Base-by-base conservation (phyloP, 64 coral and sea anemone genomes). In the Porites lutea region DNA sequence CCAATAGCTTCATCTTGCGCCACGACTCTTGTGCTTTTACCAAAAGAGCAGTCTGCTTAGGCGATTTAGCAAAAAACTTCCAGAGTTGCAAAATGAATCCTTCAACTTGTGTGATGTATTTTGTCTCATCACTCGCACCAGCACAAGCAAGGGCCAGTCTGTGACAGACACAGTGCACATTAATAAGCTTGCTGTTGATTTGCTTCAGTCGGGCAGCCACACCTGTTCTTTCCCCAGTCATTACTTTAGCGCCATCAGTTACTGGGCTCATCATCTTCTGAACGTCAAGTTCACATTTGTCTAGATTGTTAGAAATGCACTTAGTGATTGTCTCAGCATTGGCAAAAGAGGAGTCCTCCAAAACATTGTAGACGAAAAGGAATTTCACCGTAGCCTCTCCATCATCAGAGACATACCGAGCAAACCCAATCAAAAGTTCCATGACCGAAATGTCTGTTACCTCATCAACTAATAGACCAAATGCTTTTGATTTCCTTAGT, bases 151-250 rank as follows among this genome's bases (percentile, higher is more conserved):
- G 86, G 63, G 90, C 90, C 49, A 96, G 69, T 46, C 79, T 87
- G 78, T 96, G 90, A 59, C 95, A 96, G 27, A 96, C 83, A 72
- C 86, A 92, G 58, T 96, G 90, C 15, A 95, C 76, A 23, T 88
- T 89, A 19, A 90, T 79, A 15, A 90, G 13, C 51, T 51, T 54
- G 23, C 70, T 92, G 71, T 78, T 88, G 44, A 85, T 74, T n/a
- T 59, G 48, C n/a, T 74, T 61, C 73, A 96, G 59, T 52, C 47
- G 81, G 70, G 69, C 78, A 58, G 94, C 94, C 6, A 92, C 89
- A 22, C 79, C 94, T 85, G 49, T 85, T 77, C 53, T 96, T 58
- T 54, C 48, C 19, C 90, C 86, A 21, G 94, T 96, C 77, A 96
- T 89, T 47, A 96, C 85, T 66, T 78, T 88, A 37, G 70, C 70